phyloP scores from a whole-genome alignment of 2,113 vertebrate species.

The rat (Rattus norvegicus) region GRCr8 NC_086033.1:61440501-61441000 shows the following conservation, averaged over 20 bases:
- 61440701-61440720: neutral
- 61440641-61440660: neutral
- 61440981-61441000: slow-evolving; percentile 30
- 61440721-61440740: neutral
- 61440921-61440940: neutral
- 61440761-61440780: neutral
- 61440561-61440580: neutral
- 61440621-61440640: neutral
- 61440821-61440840: neutral
- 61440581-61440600: neutral
- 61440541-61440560: neutral
- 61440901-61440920: neutral
- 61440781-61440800: slow-evolving; percentile 29
- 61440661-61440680: neutral
- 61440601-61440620: neutral
- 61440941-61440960: slow-evolving; percentile 42
- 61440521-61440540: neutral
- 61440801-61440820: neutral
- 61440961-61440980: neutral
- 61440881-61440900: neutral
- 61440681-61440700: slow-evolving; percentile 9
- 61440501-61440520: neutral
- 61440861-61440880: neutral
- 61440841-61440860: neutral
- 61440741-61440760: neutral